These are phyloP conservation scores for Puffinus mauretanicus DNA, from an alignment of 2,113 vertebrate genomes.

Conservation along the genomic window DNA sequence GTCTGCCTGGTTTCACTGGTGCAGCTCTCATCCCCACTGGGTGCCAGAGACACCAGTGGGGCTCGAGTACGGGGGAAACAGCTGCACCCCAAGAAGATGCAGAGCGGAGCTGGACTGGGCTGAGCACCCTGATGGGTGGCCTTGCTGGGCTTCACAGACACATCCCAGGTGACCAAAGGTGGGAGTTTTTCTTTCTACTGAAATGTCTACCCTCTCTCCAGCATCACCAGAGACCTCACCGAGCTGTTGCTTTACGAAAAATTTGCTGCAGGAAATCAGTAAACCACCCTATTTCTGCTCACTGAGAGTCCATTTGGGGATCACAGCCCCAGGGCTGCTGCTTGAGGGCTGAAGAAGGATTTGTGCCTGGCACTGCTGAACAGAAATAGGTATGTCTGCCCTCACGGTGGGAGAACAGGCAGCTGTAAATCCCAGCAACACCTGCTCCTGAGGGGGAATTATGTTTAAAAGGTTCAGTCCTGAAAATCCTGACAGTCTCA, in stretches of 20 bases:
- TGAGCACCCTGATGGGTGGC: neutral
- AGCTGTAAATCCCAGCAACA: neutral
- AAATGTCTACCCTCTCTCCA: neutral
- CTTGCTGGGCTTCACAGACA: neutral
- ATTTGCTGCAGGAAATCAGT: neutral
- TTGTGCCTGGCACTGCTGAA: neutral
- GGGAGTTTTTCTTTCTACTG: neutral
- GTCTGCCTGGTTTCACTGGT: neutral
- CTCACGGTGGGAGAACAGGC: neutral
- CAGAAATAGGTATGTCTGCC: neutral
- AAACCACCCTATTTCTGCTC: neutral
- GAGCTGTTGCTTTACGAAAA: neutral
- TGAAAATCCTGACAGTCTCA: neutral
- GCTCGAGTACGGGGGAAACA: accelerated
- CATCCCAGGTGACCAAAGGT: neutral
- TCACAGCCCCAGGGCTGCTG: neutral
- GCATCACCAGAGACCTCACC: neutral
- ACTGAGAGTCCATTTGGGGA: neutral
- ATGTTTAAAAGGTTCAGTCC: neutral
- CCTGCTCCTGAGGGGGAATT: neutral
- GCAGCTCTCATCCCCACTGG: neutral
- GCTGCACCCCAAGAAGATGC: accelerated
- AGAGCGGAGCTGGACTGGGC: neutral
- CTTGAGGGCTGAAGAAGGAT: neutral
- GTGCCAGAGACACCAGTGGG: too few relatives aligned